phyloP scores from a whole-genome alignment of 1,140 invertebrate species.

The Aplysia californica region DNA sequence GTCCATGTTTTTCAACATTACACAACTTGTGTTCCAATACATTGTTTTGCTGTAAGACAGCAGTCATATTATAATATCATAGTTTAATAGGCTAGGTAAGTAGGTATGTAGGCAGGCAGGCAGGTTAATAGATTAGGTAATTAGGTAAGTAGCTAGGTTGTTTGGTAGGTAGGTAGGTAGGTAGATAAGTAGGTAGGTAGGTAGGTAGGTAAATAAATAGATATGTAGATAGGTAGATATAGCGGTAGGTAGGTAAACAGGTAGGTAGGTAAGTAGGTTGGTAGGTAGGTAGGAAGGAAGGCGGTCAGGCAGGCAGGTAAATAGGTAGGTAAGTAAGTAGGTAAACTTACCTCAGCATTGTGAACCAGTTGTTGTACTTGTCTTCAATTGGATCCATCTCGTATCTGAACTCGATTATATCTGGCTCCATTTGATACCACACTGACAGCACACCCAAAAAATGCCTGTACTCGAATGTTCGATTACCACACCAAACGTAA shows the following conservation, averaged over 20 bases:
- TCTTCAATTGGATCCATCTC: background rate
- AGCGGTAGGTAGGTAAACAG: background rate
- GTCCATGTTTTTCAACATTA: no score
- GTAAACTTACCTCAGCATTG: background rate
- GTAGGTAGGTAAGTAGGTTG: background rate
- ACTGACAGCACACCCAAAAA: slow-evolving; percentile 1
- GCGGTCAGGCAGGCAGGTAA: background rate
- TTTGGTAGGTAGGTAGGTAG: background rate
- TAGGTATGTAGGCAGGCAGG: no score
- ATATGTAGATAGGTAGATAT: background rate
- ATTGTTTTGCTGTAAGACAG: no score
- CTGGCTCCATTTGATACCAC: background rate
- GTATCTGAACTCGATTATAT: background rate
- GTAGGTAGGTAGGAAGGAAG: background rate
- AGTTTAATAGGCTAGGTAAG: no score
- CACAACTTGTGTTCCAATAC: no score
- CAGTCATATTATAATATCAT: no score
- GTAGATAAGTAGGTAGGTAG: background rate
- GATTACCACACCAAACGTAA: slow-evolving; percentile 17
- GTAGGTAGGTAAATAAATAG: background rate
- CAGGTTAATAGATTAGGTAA: no score
- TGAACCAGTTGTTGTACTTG: background rate
- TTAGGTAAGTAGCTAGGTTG: no score
- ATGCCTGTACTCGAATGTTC: slow-evolving; percentile 4
- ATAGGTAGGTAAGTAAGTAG: background rate